Evolutionary conservation across 1,140 invertebrate genomes (phyloP).

Genomic region (Delia radicum): DNA sequence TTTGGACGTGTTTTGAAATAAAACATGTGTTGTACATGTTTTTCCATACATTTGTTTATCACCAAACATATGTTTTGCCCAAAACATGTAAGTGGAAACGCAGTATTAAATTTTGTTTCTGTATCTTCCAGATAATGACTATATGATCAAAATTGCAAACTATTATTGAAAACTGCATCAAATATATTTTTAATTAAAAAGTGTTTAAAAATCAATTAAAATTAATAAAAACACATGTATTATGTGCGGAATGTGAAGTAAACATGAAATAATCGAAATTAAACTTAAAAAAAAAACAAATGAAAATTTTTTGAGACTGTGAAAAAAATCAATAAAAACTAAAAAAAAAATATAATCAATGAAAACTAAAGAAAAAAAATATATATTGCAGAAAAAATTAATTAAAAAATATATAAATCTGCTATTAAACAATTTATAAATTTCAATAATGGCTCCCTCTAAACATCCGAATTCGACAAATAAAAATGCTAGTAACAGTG

Average conservation of each 20-base stretch:
- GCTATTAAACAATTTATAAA: no score
- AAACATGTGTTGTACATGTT: no score
- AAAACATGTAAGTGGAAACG: no score
- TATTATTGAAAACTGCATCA: background rate
- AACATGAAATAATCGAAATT: background rate
- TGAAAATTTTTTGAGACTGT: background rate
- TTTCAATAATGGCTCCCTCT: background rate
- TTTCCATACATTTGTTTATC: no score
- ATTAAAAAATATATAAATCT: background rate
- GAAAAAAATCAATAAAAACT: slow-evolving; percentile 15
- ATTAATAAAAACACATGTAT: background rate
- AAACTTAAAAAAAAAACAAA: background rate
- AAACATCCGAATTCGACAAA: slow-evolving; percentile 14
- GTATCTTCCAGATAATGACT: no score
- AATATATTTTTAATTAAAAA: background rate
- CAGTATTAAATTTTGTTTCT: no score
- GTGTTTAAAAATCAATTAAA: background rate
- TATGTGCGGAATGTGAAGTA: background rate
- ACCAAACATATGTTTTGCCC: no score
- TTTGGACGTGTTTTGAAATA: no score
- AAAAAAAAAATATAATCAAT: background rate
- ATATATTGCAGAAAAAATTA: background rate
- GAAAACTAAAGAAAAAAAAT: background rate
- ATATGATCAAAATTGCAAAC: no score
- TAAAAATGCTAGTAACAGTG: background rate